These are phyloP conservation scores for Aplodontia rufa DNA, from an alignment of 2,113 vertebrate genomes.

Conservation along the genomic window DNA sequence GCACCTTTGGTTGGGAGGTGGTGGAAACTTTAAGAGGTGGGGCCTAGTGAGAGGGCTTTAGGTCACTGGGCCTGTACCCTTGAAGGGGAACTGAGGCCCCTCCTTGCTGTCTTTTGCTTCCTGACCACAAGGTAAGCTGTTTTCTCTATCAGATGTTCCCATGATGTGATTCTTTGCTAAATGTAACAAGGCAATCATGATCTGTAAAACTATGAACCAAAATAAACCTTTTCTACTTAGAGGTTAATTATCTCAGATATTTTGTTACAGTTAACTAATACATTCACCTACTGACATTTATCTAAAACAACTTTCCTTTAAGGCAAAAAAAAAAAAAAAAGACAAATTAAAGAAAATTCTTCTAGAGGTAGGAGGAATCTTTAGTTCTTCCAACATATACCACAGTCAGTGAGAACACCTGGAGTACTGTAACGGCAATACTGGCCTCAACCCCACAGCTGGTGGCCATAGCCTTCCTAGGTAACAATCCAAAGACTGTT, in stretches of 20 bases:
- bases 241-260: background rate
- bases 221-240: background rate
- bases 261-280: background rate
- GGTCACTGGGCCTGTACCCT: background rate
- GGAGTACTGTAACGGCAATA: background rate
- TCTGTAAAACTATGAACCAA: background rate
- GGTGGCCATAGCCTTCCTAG: background rate
- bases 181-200: background rate
- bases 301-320: background rate
- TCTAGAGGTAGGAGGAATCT: background rate
- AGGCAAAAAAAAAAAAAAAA: conserved; percentile 1
- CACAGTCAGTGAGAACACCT: background rate
- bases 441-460: background rate
- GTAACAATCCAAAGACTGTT: background rate
- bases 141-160: background rate
- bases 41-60: background rate
- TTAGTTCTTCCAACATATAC: background rate
- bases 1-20: too few species aligned
- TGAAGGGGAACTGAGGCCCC: background rate
- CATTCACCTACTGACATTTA: background rate
- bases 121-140: background rate
- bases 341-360: background rate
- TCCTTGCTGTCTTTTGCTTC: background rate
- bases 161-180: too few species aligned
- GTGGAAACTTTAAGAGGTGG: background rate